Evolutionary conservation across 2,888 invertebrate genomes (phyloP).

Genomic region (Xestoiulus laeticollis): DNA sequence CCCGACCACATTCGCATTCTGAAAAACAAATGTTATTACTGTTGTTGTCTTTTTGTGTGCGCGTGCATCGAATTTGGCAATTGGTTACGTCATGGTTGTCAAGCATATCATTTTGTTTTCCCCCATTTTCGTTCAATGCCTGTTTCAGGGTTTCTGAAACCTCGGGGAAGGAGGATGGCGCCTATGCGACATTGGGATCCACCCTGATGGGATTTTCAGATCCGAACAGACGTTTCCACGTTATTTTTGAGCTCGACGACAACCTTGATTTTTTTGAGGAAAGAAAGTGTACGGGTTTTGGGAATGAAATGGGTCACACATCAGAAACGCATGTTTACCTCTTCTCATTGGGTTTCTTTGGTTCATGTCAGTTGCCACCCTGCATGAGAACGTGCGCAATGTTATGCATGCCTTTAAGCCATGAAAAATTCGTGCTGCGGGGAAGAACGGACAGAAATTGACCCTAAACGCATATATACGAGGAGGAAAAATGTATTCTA

Average conservation of each 20-base stretch:
- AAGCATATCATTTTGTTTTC: not conserved
- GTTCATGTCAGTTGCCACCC: conserved; percentile 19
- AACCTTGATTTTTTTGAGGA: conserved; percentile 17
- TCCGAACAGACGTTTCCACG: not conserved
- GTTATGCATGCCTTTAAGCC: not conserved
- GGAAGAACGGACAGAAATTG: not conserved
- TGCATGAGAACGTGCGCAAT: not conserved
- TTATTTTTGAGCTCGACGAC: not conserved
- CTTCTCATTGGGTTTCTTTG: not conserved
- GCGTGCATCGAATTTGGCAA: conserved; percentile 12
- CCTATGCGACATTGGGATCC: not conserved
- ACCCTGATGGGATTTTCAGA: not conserved
- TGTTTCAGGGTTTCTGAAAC: not conserved
- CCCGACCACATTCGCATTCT: not conserved
- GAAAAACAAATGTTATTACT: not conserved
- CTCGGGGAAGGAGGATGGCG: not conserved
- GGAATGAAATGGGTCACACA: conserved; percentile 7
- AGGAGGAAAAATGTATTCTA: not conserved
- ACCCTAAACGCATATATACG: not conserved
- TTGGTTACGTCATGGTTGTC: conserved; percentile 19
- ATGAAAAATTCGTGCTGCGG: not conserved
- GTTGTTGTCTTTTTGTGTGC: not conserved
- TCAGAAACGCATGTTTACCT: not conserved
- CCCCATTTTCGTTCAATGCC: not conserved
- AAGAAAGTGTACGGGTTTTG: conserved; percentile 18